A percentile compares a stretch with the other conserved stretches of the same genome.
These are phyloP conservation scores for Syrrhaptes paradoxus DNA, from an alignment of 2,113 vertebrate genomes.

Conservation along the genomic window DNA sequence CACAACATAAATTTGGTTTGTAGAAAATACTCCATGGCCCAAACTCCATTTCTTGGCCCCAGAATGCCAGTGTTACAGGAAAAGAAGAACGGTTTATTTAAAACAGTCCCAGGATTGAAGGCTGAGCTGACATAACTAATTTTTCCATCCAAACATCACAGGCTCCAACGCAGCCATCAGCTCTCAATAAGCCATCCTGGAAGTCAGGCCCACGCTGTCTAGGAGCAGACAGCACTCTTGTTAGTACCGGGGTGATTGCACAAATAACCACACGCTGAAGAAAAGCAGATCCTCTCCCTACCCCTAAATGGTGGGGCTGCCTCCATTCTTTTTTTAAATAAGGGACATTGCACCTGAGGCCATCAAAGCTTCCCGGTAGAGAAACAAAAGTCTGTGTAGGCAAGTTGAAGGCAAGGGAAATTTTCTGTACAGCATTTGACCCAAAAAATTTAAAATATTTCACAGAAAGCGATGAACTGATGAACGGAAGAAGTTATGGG, in stretches of 20 bases:
- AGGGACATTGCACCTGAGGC: background rate
- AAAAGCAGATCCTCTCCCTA: background rate
- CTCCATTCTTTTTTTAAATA: background rate
- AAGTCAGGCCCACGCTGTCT: background rate
- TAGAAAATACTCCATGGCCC: background rate
- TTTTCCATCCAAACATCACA: background rate
- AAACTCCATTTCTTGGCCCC: slow-evolving; percentile 3
- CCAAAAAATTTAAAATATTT: background rate
- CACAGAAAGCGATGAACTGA: background rate
- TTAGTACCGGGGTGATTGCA: background rate
- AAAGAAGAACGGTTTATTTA: background rate
- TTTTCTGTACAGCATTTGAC: background rate
- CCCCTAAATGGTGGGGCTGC: background rate
- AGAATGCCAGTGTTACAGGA: slow-evolving; percentile 8
- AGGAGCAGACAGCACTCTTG: background rate
- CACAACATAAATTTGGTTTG: background rate
- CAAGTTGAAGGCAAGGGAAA: background rate
- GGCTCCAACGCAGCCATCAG: background rate
- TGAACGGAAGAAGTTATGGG: background rate
- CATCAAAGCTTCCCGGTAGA: background rate
- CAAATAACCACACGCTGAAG: background rate
- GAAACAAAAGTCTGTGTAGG: background rate
- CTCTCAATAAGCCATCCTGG: background rate
- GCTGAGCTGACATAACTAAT: slow-evolving; percentile 32
- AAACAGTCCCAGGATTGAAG: slow-evolving; percentile 40